Conservation (phyloP, 2,888 invertebrate species). For the Spodoptera exigua region DNA sequence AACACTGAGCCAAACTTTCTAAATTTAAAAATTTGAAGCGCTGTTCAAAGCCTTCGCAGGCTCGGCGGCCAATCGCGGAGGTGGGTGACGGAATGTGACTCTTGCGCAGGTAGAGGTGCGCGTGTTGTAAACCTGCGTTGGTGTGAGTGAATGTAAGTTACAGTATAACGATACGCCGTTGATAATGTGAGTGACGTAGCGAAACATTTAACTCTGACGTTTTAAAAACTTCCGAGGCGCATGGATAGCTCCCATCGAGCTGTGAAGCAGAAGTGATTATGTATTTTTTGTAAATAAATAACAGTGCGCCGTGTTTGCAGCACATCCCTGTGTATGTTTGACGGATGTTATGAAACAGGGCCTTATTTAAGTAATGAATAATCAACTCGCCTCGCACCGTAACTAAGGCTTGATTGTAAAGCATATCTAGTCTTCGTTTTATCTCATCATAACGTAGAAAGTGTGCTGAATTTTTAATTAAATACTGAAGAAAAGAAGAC, state of each 20-base stretch:
- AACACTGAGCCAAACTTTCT: conserved; percentile 77
- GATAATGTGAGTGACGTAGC: conserved; percentile 59
- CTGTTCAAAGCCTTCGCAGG: conserved; percentile 77
- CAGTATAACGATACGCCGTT: conserved; percentile 68
- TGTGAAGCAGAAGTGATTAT: conserved; percentile 45
- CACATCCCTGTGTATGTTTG: conserved; percentile 12
- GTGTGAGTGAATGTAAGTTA: conserved; percentile 75
- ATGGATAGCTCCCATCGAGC: conserved; percentile 34
- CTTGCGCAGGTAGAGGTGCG: conserved; percentile 83
- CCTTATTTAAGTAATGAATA: neutral
- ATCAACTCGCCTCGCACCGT: neutral
- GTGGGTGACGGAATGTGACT: conserved; percentile 86
- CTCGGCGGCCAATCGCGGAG: conserved; percentile 81
- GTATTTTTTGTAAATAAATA: conserved; percentile 37
- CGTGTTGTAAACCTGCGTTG: conserved; percentile 61
- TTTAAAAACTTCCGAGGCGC: conserved; percentile 43
- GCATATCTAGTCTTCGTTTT: neutral
- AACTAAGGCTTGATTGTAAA: neutral
- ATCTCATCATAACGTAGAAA: no score
- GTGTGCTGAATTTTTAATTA: no score
- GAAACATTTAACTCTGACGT: conserved; percentile 52
- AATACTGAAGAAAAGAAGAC: neutral
- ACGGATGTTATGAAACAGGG: conserved; percentile 19
- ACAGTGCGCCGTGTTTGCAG: conserved; percentile 24
- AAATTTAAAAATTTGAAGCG: conserved; percentile 72